A percentile compares a stretch with the other conserved stretches of the same genome.
Evolutionary conservation across 2,888 invertebrate species (phyloP).

Genomic region (Megamerina dolium): DNA sequence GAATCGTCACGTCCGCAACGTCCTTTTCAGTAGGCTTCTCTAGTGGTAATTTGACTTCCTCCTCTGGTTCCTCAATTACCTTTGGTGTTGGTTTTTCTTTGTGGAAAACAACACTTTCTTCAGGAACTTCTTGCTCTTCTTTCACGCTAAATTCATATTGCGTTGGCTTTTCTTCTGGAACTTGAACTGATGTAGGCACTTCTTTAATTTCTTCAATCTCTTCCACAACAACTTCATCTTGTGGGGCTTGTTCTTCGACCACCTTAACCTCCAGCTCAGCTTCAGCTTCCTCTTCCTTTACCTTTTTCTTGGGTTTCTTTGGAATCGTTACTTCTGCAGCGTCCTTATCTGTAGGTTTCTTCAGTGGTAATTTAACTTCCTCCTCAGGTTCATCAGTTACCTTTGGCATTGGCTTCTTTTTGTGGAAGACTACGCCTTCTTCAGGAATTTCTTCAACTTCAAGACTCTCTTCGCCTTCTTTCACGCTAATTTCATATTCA

Average conservation of each 20-base stretch:
- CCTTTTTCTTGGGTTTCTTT: slow-evolving; percentile 37
- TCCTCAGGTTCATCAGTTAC: slow-evolving; percentile 34
- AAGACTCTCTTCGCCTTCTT: slow-evolving; percentile 36
- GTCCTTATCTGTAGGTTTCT: slow-evolving; percentile 26
- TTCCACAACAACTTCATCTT: slow-evolving; percentile 17
- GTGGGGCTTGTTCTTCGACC: slow-evolving; percentile 21
- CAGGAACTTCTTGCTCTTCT: slow-evolving; percentile 25
- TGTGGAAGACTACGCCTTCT: slow-evolving; percentile 41
- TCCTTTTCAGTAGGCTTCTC: slow-evolving; percentile 23
- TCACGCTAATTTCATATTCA: slow-evolving; percentile 41
- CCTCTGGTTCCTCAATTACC: slow-evolving; percentile 36
- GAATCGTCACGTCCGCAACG: slow-evolving; percentile 28
- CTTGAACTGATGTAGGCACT: slow-evolving; percentile 14
- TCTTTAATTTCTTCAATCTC: slow-evolving; percentile 20
- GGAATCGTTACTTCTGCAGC: slow-evolving; percentile 27
- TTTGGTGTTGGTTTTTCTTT: slow-evolving; percentile 27
- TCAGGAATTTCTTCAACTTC: slow-evolving; percentile 43
- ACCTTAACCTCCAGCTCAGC: slow-evolving; percentile 21
- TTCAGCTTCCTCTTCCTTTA: slow-evolving; percentile 25
- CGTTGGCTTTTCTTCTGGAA: slow-evolving; percentile 23
- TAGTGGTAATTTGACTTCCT: slow-evolving; percentile 22
- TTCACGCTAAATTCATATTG: slow-evolving; percentile 32
- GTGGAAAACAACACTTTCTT: slow-evolving; percentile 22
- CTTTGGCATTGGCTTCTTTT: slow-evolving; percentile 41
- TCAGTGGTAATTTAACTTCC: slow-evolving; percentile 23